These are phyloP conservation scores for Colletes gigas DNA, from an alignment of 1,140 invertebrate genomes.

Conservation along the genomic window DNA sequence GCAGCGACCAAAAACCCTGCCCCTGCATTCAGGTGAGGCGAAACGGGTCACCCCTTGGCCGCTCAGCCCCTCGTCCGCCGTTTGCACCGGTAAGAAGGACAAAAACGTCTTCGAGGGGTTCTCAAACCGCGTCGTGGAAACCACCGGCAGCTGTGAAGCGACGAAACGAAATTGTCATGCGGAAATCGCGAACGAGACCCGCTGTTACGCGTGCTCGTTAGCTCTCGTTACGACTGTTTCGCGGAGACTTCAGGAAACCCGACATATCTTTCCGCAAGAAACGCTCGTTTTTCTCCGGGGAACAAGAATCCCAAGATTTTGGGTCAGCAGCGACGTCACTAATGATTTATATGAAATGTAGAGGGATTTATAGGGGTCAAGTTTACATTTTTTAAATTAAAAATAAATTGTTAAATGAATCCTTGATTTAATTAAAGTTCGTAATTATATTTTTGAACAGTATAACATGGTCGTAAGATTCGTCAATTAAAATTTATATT, in stretches of 20 bases:
- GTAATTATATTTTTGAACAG: too few relatives aligned
- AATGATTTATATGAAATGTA: too few relatives aligned
- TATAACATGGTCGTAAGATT: too few relatives aligned
- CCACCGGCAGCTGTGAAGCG: slow-evolving; percentile 25
- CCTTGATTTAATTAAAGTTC: too few relatives aligned
- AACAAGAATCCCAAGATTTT: background rate
- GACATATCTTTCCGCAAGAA: background rate
- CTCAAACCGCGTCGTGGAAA: slow-evolving; percentile 55
- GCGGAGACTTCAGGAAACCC: background rate
- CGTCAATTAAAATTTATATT: too few relatives aligned
- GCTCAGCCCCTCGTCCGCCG: slow-evolving; percentile 32
- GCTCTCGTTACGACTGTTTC: background rate
- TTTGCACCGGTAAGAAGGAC: slow-evolving; percentile 64
- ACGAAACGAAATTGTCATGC: too few relatives aligned
- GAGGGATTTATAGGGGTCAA: too few relatives aligned
- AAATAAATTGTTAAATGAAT: too few relatives aligned
- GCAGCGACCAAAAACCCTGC: slow-evolving; percentile 73
- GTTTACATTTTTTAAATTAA: too few relatives aligned
- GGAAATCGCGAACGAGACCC: background rate
- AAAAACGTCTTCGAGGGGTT: slow-evolving; percentile 78
- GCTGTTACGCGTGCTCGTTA: background rate
- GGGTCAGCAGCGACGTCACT: too few relatives aligned
- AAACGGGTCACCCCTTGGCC: slow-evolving; percentile 61
- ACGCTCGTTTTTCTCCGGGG: background rate
- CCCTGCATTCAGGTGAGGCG: slow-evolving; percentile 71